A percentile compares a stretch with the other conserved stretches of the same genome.
phyloP scores from a whole-genome alignment of 2,888 invertebrate species.

The Amiota mariae region DNA sequence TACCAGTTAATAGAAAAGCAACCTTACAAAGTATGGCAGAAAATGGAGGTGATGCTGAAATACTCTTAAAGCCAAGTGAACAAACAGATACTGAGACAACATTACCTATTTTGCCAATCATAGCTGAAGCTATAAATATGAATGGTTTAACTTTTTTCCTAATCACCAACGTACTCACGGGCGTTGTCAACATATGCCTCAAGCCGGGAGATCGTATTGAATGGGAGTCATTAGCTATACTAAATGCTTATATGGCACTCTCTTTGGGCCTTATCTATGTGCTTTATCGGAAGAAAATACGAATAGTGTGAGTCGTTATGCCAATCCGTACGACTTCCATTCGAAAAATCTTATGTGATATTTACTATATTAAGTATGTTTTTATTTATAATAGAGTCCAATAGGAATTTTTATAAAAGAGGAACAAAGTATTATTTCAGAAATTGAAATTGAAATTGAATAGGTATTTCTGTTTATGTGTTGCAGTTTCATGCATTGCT shows the following conservation, averaged over 20 bases:
- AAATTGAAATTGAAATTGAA: too few species aligned
- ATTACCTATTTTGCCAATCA: slow-evolving; percentile 73
- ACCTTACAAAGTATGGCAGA: neutral
- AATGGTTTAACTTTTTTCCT: slow-evolving; percentile 91
- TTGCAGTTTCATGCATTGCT: too few species aligned
- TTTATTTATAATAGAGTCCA: neutral
- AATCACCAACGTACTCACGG: slow-evolving; percentile 87
- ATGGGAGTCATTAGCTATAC: slow-evolving; percentile 75
- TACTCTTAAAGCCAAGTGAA: slow-evolving; percentile 58
- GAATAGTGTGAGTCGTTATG: slow-evolving; percentile 54
- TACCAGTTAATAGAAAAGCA: neutral
- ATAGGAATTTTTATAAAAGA: too few species aligned
- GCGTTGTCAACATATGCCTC: slow-evolving; percentile 83
- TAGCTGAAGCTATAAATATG: slow-evolving; percentile 83
- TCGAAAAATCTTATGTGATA: neutral
- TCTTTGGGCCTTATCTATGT: slow-evolving; percentile 55
- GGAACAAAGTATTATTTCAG: too few species aligned
- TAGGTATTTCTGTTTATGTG: too few species aligned
- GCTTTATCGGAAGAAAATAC: slow-evolving; percentile 55
- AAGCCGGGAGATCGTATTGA: slow-evolving; percentile 77
- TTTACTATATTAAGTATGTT: neutral
- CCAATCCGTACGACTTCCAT: neutral
- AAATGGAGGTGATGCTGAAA: slow-evolving; percentile 14
- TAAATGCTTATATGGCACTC: slow-evolving; percentile 77
- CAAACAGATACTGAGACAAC: neutral